Percentiles rank a stretch among this genome's conserved stretches.
These are phyloP conservation scores for Pitta sordida DNA, from an alignment of 2,113 vertebrate genomes.

Conservation along the genomic window DNA sequence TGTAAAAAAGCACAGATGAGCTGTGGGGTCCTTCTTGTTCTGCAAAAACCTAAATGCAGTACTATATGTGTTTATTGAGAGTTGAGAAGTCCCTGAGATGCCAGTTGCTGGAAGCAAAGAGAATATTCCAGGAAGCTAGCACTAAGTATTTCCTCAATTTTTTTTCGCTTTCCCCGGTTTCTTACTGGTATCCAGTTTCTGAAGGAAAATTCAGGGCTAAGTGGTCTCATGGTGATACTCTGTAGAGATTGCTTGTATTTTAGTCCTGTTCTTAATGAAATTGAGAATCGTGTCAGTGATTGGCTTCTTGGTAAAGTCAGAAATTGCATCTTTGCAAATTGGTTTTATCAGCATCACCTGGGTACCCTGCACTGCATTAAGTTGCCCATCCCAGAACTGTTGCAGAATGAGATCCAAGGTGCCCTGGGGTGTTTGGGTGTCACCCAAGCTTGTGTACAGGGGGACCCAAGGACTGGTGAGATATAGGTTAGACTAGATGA, in stretches of 20 bases:
- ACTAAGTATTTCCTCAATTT: not conserved
- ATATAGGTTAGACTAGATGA: too few species aligned
- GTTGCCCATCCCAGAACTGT: not conserved
- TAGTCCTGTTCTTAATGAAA: not conserved
- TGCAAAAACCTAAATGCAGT: not conserved
- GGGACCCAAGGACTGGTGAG: not conserved
- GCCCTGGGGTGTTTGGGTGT: not conserved
- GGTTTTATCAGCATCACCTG: not conserved
- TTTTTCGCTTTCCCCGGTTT: not conserved
- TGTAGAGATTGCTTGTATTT: not conserved
- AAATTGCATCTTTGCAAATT: not conserved
- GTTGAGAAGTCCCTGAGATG: not conserved
- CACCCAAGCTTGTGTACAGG: accelerated
- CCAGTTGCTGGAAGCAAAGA: not conserved
- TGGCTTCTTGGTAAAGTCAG: not conserved
- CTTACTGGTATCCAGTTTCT: not conserved
- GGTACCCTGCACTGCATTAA: not conserved
- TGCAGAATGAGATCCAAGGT: not conserved
- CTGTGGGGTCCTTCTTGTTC: not conserved
- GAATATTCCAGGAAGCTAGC: not conserved
- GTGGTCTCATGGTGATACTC: not conserved
- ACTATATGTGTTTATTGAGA: not conserved
- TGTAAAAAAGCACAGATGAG: not conserved
- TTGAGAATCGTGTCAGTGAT: not conserved
- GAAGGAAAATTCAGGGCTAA: not conserved